A percentile compares a stretch with the other conserved stretches of the same genome.
Evolutionary conservation across 1,140 invertebrate species (phyloP).

Genomic region (Achatina immaculata): DNA sequence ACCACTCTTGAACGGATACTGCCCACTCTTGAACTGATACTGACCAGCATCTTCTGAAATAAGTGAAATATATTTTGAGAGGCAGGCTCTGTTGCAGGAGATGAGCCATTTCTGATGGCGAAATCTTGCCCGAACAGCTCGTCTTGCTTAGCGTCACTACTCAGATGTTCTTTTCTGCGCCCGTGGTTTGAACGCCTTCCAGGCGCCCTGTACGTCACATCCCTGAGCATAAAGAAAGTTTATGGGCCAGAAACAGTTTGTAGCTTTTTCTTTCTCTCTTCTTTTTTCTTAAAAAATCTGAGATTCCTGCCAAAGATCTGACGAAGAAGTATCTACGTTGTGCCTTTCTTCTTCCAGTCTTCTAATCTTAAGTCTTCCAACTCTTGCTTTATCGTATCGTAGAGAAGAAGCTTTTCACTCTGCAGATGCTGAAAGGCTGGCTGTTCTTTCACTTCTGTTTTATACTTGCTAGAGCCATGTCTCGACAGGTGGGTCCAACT

Average conservation of each 20-base stretch:
- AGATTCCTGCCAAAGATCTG: slow-evolving; percentile 71
- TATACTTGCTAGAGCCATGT: slow-evolving; percentile 85
- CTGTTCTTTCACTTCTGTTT: slow-evolving; percentile 90
- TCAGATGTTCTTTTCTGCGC: slow-evolving; percentile 27
- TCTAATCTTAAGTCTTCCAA: slow-evolving; percentile 93
- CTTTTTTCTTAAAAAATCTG: slow-evolving; percentile 69
- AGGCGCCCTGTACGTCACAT: no score
- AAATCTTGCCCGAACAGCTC: no score
- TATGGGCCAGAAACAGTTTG: slow-evolving; percentile 84
- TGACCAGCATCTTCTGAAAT: no score
- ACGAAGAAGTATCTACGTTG: slow-evolving; percentile 87
- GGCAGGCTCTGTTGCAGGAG: no score
- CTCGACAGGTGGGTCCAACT: slow-evolving; percentile 85
- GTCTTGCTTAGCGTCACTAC: no score
- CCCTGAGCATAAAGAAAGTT: neutral
- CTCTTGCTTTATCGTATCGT: slow-evolving; percentile 87
- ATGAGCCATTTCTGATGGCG: no score
- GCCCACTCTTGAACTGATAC: no score
- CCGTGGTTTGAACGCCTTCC: slow-evolving; percentile 25
- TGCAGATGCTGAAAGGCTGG: slow-evolving; percentile 90
- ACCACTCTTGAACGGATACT: no score
- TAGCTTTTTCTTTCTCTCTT: slow-evolving; percentile 80
- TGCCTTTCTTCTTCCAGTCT: slow-evolving; percentile 94
- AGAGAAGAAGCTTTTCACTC: slow-evolving; percentile 90
- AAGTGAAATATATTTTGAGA: no score